Evolutionary conservation across 64 coral and sea anemone species (phyloP), one percentile per base, ranked within the genome.

Genomic region (Pachyseris speciosa): DNA sequence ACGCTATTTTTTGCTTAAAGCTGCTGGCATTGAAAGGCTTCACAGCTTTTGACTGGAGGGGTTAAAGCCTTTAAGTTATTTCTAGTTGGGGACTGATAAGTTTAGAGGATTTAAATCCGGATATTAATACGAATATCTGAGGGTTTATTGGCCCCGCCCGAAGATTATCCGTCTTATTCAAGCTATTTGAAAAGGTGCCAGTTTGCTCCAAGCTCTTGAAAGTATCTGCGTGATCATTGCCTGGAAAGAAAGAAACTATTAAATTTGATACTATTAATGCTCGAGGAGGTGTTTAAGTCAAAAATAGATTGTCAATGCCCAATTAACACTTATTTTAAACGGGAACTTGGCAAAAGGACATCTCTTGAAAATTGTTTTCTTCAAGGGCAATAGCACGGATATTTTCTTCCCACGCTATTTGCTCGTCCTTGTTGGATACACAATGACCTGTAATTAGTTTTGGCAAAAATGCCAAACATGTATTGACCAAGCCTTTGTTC

Each of bases 251-350:
- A 60, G n/a, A 37, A 60, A 38, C 9, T 25, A 24, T 59, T 80
- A 59, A 39, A n/a, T 34, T 77, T 80, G 33, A 80, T 40, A 26
- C 53, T 60, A 39, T 80, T 80, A 80, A 80, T 80, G 39, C 77
- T 7, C 2, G 19, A 22, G 38, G 48, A 78, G 50, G 29, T 39
- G 48, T 60, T 80, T 37, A 28, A 19, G 53, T 25, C 77, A 36
- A 80, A 80, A 80, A 40, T 80, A 80, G 77, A 61, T 39, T 80
- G 51, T 80, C 77, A 59, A 24, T 80, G 53, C 77, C 77, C 29
- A 80, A 80, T 80, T 80, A 80, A 60, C 77, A 39, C 77, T 80
- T 34, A 38, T 37, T 80, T 60, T 80, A 43, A 44, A 49, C 25
- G 43, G 45, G 11, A 24, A 33, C 29, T 34, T 67, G 13, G 34